These are phyloP conservation scores for Diaperis boleti DNA, from an alignment of 2,888 invertebrate species.

Conservation along the genomic window DNA sequence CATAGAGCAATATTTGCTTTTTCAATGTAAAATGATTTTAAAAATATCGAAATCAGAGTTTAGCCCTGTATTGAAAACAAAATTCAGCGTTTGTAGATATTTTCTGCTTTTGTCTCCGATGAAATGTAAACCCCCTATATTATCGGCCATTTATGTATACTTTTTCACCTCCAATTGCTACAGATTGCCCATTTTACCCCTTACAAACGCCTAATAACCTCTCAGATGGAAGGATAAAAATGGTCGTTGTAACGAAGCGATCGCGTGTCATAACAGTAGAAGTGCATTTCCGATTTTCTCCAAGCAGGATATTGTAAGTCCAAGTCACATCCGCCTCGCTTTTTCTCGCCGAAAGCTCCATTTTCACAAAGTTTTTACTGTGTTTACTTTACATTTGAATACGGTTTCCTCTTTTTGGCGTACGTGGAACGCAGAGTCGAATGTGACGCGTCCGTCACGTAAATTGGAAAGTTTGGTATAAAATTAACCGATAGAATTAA, in stretches of 20 bases:
- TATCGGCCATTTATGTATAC: too few species aligned
- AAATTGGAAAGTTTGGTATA: neutral
- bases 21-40: too few species aligned
- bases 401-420: slow-evolving; percentile 14
- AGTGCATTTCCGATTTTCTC: slow-evolving; percentile 20
- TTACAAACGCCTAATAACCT: slow-evolving; percentile 16
- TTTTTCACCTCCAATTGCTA: too few species aligned
- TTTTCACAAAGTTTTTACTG: slow-evolving; percentile 16
- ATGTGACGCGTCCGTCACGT: neutral
- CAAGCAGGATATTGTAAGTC: slow-evolving; percentile 2
- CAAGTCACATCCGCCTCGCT: slow-evolving; percentile 13
- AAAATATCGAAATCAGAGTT: too few species aligned
- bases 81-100: too few species aligned
- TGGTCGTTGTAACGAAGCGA: slow-evolving; percentile 19
- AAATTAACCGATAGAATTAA: slow-evolving; percentile 10
- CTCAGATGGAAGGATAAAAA: slow-evolving; percentile 21
- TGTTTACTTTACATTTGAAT: slow-evolving; percentile 34
- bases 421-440: neutral
- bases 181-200: slow-evolving; percentile 2
- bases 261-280: slow-evolving; percentile 26
- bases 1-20: too few species aligned
- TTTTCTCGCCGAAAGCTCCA: slow-evolving; percentile 15
- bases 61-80: too few species aligned
- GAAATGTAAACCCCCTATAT: too few species aligned
- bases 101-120: too few species aligned